These are phyloP conservation scores for Teinopalpus imperialis DNA, from an alignment of 2,888 invertebrate species.

Conservation along the genomic window DNA sequence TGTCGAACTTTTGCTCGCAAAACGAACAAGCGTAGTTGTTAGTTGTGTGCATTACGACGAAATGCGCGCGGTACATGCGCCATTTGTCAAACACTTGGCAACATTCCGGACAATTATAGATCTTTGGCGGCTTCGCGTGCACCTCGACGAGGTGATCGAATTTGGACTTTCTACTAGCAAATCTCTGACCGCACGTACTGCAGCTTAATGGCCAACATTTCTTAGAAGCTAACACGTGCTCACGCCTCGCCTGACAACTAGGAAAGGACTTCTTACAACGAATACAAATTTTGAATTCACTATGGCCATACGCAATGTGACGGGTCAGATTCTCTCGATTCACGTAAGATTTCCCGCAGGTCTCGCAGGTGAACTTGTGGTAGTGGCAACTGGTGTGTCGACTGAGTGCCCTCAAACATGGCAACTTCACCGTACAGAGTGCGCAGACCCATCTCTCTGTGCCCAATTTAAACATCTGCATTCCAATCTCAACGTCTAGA, in stretches of 20 bases:
- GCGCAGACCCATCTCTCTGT: constrained; percentile 48
- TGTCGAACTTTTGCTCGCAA: constrained; percentile 63
- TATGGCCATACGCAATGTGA: constrained; percentile 38
- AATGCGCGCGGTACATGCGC: constrained; percentile 47
- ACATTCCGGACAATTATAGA: constrained; percentile 45
- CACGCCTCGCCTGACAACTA: constrained; percentile 45
- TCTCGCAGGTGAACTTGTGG: constrained; percentile 54
- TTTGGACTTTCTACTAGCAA: constrained; percentile 44
- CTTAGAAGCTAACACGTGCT: constrained; percentile 44
- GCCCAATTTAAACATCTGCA: constrained; percentile 53
- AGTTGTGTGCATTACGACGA: constrained; percentile 50
- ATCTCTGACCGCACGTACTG: constrained; percentile 49
- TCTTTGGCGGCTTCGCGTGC: constrained; percentile 37
- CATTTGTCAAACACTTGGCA: constrained; percentile 43
- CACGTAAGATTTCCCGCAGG: constrained; percentile 57
- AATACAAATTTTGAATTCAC: constrained; percentile 38
- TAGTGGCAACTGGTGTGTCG: constrained; percentile 56
- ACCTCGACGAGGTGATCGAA: constrained; percentile 44
- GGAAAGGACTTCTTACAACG: constrained; percentile 48
- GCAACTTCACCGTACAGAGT: constrained; percentile 44
- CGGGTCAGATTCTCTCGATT: constrained; percentile 44
- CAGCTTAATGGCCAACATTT: constrained; percentile 54
- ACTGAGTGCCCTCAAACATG: constrained; percentile 49
- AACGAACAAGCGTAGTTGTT: constrained; percentile 47
- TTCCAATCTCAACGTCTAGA: constrained; percentile 44